Conservation (phyloP, 1,140 invertebrate genomes). For the Chrysopa pallens region DNA sequence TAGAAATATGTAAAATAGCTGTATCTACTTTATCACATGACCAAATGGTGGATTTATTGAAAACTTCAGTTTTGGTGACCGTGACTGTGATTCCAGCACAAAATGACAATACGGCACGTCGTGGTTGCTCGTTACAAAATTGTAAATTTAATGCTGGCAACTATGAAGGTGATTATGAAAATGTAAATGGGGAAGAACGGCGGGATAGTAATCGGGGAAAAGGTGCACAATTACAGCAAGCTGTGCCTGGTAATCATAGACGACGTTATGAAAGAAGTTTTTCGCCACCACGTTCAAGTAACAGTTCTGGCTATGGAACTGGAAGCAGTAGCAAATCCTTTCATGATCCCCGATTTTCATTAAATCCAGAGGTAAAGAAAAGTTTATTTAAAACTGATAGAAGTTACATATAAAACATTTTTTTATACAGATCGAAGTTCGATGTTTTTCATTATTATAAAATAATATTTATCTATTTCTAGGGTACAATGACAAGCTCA, state of each 20-base stretch:
- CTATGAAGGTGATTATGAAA: conserved; percentile 56
- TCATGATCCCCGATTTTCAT: conserved; percentile 33
- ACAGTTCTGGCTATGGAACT: conserved; percentile 70
- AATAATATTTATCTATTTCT: conserved; percentile 1
- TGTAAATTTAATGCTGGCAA: conserved; percentile 44
- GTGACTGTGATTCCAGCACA: conserved; percentile 65
- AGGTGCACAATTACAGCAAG: conserved; percentile 26
- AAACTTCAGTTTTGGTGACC: conserved; percentile 73
- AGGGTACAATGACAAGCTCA: conserved; percentile 39
- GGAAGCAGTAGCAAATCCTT: conserved; percentile 54
- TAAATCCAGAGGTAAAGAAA: conserved; percentile 22
- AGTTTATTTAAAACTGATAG: background rate
- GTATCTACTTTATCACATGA: conserved; percentile 81
- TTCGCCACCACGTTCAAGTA: conserved; percentile 64
- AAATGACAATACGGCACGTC: conserved; percentile 19
- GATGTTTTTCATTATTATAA: background rate
- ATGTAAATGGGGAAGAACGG: conserved; percentile 25
- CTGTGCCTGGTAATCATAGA: conserved; percentile 36
- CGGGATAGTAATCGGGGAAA: conserved; percentile 12
- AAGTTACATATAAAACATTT: no score
- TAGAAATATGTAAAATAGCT: conserved; percentile 83
- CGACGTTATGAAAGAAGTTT: conserved; percentile 52
- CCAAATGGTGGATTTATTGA: conserved; percentile 83
- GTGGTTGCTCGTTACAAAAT: conserved; percentile 47
- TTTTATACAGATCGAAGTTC: no score